A percentile compares a stretch with the other conserved stretches of the same genome.
Conservation (phyloP, 2,888 invertebrate genomes). For the Mythimna loreyi region DNA sequence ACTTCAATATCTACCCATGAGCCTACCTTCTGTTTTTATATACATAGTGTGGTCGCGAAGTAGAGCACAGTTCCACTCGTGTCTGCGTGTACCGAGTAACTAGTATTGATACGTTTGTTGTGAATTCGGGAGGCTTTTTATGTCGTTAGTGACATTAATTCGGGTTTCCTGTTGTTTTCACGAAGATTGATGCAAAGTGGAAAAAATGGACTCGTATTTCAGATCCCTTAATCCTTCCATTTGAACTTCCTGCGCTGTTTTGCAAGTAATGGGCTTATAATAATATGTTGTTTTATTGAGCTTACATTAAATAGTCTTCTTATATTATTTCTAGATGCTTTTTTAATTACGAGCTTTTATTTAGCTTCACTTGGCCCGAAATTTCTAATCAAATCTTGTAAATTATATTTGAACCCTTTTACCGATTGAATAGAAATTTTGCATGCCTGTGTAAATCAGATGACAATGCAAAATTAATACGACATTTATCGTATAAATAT, state of each 20-base stretch:
- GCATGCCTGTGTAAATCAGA: no score
- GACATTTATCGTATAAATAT: no score
- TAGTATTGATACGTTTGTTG: conserved; percentile 7
- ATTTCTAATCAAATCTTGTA: no score
- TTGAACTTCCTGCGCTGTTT: background rate
- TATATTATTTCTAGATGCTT: no score
- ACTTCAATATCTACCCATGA: no score
- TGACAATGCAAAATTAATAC: no score
- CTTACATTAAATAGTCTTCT: no score
- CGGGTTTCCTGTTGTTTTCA: conserved; percentile 31
- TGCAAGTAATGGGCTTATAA: background rate
- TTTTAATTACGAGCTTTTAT: no score
- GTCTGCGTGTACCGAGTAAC: conserved; percentile 9
- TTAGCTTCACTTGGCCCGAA: no score
- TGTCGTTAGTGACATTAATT: conserved; percentile 1
- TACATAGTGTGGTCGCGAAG: background rate
- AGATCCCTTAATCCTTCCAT: background rate
- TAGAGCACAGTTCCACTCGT: conserved; percentile 23
- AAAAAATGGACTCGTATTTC: background rate
- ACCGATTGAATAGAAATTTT: no score
- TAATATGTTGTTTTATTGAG: no score
- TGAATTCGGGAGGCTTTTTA: conserved; percentile 11
- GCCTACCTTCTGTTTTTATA: conserved; percentile 15
- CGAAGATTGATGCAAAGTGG: background rate
- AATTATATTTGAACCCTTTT: no score